Base-by-base conservation (phyloP, 53 echinoderm and acorn worm species). In the Zoroaster sp. region DNA sequence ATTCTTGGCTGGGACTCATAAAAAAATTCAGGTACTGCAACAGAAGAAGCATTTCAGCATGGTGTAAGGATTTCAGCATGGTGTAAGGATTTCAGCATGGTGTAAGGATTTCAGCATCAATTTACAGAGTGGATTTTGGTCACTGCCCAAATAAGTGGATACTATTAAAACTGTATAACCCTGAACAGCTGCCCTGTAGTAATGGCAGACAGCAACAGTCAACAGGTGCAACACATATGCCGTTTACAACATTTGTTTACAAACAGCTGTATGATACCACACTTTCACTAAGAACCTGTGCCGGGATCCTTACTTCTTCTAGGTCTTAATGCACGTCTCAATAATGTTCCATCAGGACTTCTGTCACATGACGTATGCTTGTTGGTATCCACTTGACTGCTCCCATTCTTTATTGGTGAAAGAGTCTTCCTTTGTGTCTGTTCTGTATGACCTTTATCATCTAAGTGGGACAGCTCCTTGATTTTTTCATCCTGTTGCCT, bases 251-350 rank as follows among this genome's bases (percentile, higher is more conserved):
- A 14, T 14, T 14, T 14, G 8, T 47, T 47, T 47, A 10, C 8
- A 10, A 14, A 14, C 8, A 14, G 14, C 14, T 47, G 8, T 47
- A 14, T 10, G 49, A 8, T 47, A 10, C 49, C 8, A 47, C 49
- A 47, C 8, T 8, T 47, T 47, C 8, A 14, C 8, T 10, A 47
- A 14, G 8, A 15, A 34, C 18, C n/a, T n/a, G 28, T 77, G 35
- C 45, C 31, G 45, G 35, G 47, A 77, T 17, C 45, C 49, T 33
- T 44, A n/a, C n/a, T 31, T 30, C 49, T 51, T 77, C 77, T 47
- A 30, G 77, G 77, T 51, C 77, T 77, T 5, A 77, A 45, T 32
- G 30, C 14, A 77, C 77, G 77, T 47, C 77, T 77, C 3, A 6
- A 5, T 33, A 35, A 35, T 5, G 35, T 31, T 5, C 70, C 34